A percentile compares a stretch with the other conserved stretches of the same genome.
Evolutionary conservation across 1,140 invertebrate species (phyloP).

Genomic region (Teleopsis dalmanni): DNA sequence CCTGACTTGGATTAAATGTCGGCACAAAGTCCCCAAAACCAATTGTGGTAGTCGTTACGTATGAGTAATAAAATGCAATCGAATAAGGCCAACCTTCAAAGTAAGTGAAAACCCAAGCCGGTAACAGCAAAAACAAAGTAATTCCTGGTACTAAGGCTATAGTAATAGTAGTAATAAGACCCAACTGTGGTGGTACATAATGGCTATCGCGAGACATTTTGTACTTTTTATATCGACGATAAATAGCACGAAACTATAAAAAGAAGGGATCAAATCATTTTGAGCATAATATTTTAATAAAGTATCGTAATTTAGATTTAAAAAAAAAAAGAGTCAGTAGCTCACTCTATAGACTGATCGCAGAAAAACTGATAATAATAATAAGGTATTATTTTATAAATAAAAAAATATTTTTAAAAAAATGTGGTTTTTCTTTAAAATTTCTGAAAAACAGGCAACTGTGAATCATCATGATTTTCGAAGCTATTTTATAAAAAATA

Average conservation of each 20-base stretch:
- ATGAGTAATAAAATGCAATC: slow-evolving; percentile 85
- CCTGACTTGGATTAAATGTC: slow-evolving; percentile 48
- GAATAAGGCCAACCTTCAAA: slow-evolving; percentile 86
- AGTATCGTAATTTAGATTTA: no score
- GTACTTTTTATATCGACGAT: slow-evolving; percentile 67
- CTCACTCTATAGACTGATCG: no score
- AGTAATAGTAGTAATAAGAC: slow-evolving; percentile 66
- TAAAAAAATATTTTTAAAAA: no score
- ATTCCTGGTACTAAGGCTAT: slow-evolving; percentile 79
- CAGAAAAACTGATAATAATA: no score
- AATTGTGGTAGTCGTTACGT: slow-evolving; percentile 87
- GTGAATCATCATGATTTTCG: no score
- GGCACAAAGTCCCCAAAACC: slow-evolving; percentile 92
- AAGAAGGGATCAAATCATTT: no score
- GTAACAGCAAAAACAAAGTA: slow-evolving; percentile 85
- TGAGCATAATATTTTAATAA: no score
- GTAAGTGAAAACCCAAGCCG: slow-evolving; percentile 77
- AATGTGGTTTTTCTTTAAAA: no score
- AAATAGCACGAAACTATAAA: slow-evolving; percentile 61
- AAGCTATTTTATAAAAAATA: no score
- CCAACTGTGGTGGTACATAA: slow-evolving; percentile 59
- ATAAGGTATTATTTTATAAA: no score
- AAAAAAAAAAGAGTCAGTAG: no score
- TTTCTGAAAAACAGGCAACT: no score
- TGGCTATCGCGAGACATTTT: slow-evolving; percentile 52